Evolutionary conservation across 2,113 vertebrate genomes (phyloP).

Genomic region (Podarcis cretensis): DNA sequence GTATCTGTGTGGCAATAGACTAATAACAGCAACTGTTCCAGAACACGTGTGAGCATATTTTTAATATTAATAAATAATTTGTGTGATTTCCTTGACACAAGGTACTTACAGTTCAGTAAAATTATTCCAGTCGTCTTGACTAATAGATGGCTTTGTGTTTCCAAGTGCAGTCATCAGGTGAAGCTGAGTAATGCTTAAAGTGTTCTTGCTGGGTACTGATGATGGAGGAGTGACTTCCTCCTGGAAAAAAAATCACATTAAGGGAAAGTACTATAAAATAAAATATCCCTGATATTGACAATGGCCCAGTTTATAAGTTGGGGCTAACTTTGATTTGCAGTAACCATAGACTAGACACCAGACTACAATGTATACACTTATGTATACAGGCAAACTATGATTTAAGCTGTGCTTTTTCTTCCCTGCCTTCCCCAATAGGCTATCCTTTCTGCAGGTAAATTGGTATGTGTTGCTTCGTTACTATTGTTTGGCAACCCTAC

Average conservation of each 20-base stretch:
- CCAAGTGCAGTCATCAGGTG: conserved; percentile 84
- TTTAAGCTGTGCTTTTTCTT: neutral
- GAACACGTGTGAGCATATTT: neutral
- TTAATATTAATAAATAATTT: conserved; percentile 1
- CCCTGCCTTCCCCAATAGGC: no score
- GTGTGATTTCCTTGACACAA: neutral
- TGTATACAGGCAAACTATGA: neutral
- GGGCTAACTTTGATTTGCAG: neutral
- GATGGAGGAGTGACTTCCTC: conserved; percentile 74
- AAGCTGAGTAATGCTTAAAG: conserved; percentile 77
- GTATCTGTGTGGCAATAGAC: neutral
- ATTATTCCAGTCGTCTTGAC: conserved; percentile 86
- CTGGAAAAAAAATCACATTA: conserved; percentile 63
- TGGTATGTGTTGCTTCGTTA: neutral
- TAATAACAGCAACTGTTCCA: neutral
- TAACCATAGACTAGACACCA: neutral
- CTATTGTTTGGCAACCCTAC: neutral
- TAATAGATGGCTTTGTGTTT: conserved; percentile 85
- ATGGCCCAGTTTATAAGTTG: neutral
- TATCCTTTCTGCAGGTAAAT: neutral
- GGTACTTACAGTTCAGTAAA: conserved; percentile 88
- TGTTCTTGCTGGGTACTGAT: conserved; percentile 71
- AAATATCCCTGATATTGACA: neutral
- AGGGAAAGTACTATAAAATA: neutral
- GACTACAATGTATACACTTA: neutral